phyloP scores from a whole-genome alignment of 1,140 invertebrate species.

The Tetramorium simillimum region DNA sequence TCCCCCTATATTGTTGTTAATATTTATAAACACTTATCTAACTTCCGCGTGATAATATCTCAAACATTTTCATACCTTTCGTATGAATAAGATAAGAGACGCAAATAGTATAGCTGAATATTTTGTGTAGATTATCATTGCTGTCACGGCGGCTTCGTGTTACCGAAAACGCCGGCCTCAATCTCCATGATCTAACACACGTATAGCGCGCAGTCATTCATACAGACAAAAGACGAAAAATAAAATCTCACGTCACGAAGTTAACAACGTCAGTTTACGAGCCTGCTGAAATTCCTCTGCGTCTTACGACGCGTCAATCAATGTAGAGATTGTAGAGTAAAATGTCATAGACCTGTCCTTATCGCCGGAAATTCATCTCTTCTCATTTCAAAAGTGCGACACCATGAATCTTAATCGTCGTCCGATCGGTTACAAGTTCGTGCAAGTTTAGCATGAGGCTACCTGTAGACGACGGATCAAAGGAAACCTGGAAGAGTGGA shows the following conservation, averaged over 20 bases:
- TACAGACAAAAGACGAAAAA: conserved; percentile 7
- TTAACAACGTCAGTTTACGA: not conserved
- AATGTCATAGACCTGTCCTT: not conserved
- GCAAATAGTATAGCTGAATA: not conserved
- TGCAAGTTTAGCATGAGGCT: conserved; percentile 63
- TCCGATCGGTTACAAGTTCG: conserved; percentile 17
- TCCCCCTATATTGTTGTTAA: not conserved
- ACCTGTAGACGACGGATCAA: conserved; percentile 68
- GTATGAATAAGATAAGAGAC: not conserved
- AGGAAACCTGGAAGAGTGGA: conserved; percentile 63
- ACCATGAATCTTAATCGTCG: not conserved
- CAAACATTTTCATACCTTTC: not conserved
- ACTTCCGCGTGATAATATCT: not conserved
- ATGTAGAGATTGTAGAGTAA: not conserved
- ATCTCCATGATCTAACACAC: conserved; percentile 14
- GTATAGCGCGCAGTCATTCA: not conserved
- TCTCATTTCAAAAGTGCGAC: not conserved
- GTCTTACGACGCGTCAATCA: not conserved
- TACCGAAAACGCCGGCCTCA: not conserved
- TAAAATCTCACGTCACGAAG: conserved; percentile 3
- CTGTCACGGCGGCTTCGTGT: not conserved
- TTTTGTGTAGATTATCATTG: not conserved
- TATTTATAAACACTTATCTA: conserved; percentile 14
- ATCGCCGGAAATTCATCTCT: conserved; percentile 15
- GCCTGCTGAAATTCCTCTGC: not conserved